These are phyloP conservation scores for Trichonephila inaurata DNA, from an alignment of 1,140 invertebrate genomes.

Conservation along the genomic window DNA sequence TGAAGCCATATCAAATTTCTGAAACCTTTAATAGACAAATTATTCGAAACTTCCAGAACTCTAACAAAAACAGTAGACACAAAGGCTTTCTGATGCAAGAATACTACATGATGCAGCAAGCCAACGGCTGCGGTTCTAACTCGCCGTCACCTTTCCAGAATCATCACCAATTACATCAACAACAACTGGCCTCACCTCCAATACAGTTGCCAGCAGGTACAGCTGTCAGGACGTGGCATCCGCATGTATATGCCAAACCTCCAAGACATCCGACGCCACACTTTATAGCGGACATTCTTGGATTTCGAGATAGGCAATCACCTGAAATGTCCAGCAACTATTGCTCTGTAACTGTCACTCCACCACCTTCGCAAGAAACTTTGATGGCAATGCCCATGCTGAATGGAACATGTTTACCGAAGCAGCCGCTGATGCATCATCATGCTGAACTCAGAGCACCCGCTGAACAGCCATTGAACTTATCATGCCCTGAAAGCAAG, in stretches of 20 bases:
- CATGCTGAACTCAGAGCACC: not conserved
- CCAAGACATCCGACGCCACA: constrained; percentile 89
- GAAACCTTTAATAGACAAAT: not conserved
- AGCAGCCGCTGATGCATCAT: constrained; percentile 39
- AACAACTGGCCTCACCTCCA: constrained; percentile 44
- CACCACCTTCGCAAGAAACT: constrained; percentile 54
- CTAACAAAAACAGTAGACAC: not conserved
- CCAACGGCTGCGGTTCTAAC: constrained; percentile 70
- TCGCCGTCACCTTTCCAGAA: constrained; percentile 65
- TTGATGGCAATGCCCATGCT: constrained; percentile 29
- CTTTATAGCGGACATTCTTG: constrained; percentile 90
- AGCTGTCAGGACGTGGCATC: constrained; percentile 85
- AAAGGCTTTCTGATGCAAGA: constrained; percentile 69
- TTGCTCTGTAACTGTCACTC: constrained; percentile 45
- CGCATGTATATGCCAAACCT: constrained; percentile 90
- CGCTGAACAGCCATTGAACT: constrained; percentile 72
- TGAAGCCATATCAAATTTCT: not conserved
- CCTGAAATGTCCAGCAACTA: constrained; percentile 40
- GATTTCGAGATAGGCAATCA: constrained; percentile 78
- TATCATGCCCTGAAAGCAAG: constrained; percentile 68
- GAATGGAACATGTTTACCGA: constrained; percentile 45
- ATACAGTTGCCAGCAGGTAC: constrained; percentile 41
- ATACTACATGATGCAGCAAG: constrained; percentile 73
- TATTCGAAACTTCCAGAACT: not conserved
- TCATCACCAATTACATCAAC: constrained; percentile 38